Base-by-base conservation (phyloP, 2,797 vertebrate genomes). In the Aeoliscus strigatus region DNA sequence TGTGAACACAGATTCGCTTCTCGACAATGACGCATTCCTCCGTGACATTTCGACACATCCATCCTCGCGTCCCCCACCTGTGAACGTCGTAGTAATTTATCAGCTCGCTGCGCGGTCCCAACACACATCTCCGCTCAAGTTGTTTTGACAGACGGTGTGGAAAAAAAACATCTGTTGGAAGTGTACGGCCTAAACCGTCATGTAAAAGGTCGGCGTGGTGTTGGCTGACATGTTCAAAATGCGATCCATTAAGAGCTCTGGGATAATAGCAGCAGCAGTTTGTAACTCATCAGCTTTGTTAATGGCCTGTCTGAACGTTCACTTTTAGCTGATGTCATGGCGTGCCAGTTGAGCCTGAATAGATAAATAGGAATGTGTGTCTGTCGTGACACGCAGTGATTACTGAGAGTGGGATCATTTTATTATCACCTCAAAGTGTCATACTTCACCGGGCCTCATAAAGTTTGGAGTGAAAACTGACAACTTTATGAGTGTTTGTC, bases 191-290 rank as follows among this genome's bases (percentile, higher is more conserved):
- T 65, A 51, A 78, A 68, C 65, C 69, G 44, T 75, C 72, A 63
- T 69, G 81, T 87, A 79, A 82, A 71, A 70, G 75, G 65, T 74
- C 54, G 49, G 62, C 58, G 24, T 3, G 60, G 77, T 78, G 73
- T 70, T 83, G 70, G 70, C 68, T 85, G 87, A 85, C 79, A 86
- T 83, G 84, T 85, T 87, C 85, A 85, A 81, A 75, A 83, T 80
- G 77, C 84, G 77, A 91, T 92, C 88, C 87, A 84, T 89, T 92
- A 91, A 87, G 85, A 87, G 87, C 85, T 70, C 42, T 29, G 69
- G 74, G 70, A 1, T 74, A 77, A 85, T 75, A 73, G 77, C 79
- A 82, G 81, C 74, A 65, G 73, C 73, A 39, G 78, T 81, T 79
- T 79, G 85, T 88, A 84, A 87, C 81, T 88, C 85, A 85, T 75